Evolutionary conservation across 35 echinoderm and acorn worm species (phyloP), one percentile per base, ranked within the genome.

Genomic region (Patiria miniata): DNA sequence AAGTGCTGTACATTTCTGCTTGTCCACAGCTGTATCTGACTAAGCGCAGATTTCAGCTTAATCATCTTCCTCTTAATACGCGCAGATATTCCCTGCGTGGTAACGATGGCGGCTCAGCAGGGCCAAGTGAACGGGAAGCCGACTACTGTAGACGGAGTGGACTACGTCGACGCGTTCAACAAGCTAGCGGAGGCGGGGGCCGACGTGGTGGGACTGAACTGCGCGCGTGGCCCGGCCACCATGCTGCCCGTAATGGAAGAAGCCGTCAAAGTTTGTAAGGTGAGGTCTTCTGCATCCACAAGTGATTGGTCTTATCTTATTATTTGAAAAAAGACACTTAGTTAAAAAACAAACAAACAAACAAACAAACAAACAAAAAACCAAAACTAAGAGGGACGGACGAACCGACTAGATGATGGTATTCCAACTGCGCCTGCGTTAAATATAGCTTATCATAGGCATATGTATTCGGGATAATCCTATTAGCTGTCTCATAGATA

Each of bases 161-260:
- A 81, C 21, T 32, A 87, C 0, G 15, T 28, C 39, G 78, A 92
- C 23, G 90, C 90, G 17, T 42, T 77, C 12, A 68, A 78, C 29
- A 39, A 52, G 50, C 58, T 92, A 18, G 83, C 61, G 23, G 83
- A 77, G 3, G 90, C 76, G 40, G 90, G 90, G 9, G 90, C 90
- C 2, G 84, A 86, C 81, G 84, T 91, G 1, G 84, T 91, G 40
- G 90, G 90, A 37, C 39, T 91, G 29, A 91, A 91, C 78, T 91
- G 90, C 54, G 21, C 23, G 1, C n/a, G 90, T 7, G 90, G 90
- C 57, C 90, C 90, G 19, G 47, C 16, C 0, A 87, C 90, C 7
- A 87, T 87, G 84, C 76, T 91, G 47, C 83, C 83, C 1, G 51
- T 91, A 0, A n/a, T 91, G 39, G 69, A 91, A 39, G 68, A 34